Evolutionary conservation across 2,113 vertebrate genomes (phyloP).

Genomic region (Lophura nycthemera): DNA sequence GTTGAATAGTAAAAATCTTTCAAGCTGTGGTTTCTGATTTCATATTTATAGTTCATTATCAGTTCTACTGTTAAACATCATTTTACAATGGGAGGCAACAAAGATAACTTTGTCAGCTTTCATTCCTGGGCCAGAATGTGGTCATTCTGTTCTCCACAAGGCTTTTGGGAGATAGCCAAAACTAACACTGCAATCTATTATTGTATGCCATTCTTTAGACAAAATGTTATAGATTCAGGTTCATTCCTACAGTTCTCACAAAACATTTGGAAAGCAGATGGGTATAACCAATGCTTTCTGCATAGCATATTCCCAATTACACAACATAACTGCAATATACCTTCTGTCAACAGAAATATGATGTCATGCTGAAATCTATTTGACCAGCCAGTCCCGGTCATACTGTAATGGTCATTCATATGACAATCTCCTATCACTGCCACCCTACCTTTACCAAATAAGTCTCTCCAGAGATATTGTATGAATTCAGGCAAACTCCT

Average conservation of each 20-base stretch:
- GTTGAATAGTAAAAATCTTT: background rate
- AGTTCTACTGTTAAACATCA: background rate
- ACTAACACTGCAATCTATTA: background rate
- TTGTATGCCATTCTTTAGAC: background rate
- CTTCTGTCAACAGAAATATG: conserved; percentile 22
- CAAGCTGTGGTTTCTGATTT: background rate
- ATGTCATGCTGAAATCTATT: background rate
- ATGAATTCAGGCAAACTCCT: background rate
- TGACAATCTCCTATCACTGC: background rate
- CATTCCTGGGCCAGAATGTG: background rate
- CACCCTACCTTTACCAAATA: background rate
- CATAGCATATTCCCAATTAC: background rate
- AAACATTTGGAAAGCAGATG: conserved; percentile 32
- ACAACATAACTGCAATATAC: background rate
- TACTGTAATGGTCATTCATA: background rate
- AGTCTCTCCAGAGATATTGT: background rate
- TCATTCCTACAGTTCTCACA: background rate
- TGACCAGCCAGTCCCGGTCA: background rate
- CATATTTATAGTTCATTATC: background rate
- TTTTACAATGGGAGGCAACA: background rate
- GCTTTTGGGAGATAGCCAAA: background rate
- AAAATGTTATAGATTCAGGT: background rate
- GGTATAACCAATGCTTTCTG: background rate
- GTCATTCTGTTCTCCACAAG: background rate
- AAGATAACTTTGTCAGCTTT: background rate